Evolutionary conservation across 2,797 vertebrate species (phyloP), one percentile per base, ranked within the genome.

Genomic region (Sciaenops ocellatus): DNA sequence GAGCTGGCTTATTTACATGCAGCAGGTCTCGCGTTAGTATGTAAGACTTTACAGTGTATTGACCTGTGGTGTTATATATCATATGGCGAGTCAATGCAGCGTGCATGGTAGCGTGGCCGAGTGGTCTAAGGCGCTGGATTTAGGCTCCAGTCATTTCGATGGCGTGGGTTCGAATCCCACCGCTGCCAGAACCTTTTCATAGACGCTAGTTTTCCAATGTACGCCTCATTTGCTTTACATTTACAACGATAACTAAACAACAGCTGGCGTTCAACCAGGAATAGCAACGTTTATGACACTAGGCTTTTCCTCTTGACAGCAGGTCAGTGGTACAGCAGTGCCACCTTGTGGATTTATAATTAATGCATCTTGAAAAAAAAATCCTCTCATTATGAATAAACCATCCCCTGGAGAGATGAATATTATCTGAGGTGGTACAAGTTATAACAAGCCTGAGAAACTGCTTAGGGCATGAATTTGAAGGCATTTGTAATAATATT

Each of bases 61-160:
- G 26, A 38, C 38, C 1, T 38, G 38, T 6, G 8, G 38, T 44
- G 13, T 1, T 15, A 44, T 12, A 15, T 15, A 1, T 1, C 8
- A 38, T 8, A 38, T 44, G 13, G 42, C 13, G 12, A 13, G 1
- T 38, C 34, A 38, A 0, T 15, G 42, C 42, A 13, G 42, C 13
- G 42, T 44, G 42, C 1, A 24, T 67, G 96, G 97, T 98, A 98
- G 97, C 97, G 97, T 98, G 97, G 97, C 97, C 97, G 97, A 98
- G 97, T 97, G 97, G 97, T 98, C 97, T 98, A 98, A 98, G 98
- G 97, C 98, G 98, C 98, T 99, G 98, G 98, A 99, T 98, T 99
- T 97, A 99, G 97, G 98, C 97, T 99, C 97, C 97, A 99, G 97
- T 99, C 97, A 97, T 97, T 98, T 97, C 97, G 97, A 97, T 97